A percentile compares a stretch with the other conserved stretches of the same genome.
Evolutionary conservation across 2,113 vertebrate genomes (phyloP).

Genomic region (Callochromis pleurospilus): DNA sequence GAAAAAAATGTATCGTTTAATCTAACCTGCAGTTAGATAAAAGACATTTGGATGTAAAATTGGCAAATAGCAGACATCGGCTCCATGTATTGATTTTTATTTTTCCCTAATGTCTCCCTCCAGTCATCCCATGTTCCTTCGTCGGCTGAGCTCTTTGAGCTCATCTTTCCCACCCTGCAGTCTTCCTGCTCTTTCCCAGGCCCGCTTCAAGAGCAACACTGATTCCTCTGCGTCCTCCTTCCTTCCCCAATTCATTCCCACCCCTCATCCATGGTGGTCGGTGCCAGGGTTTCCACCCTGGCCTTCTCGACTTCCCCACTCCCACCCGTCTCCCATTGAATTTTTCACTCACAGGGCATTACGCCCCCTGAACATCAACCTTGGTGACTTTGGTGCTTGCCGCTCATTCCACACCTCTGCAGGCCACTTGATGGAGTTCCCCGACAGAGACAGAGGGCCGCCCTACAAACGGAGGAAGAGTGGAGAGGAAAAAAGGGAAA

Average conservation of each 20-base stretch:
- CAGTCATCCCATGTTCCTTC: conserved; percentile 81
- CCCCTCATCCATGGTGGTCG: conserved; percentile 64
- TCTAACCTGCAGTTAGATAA: neutral
- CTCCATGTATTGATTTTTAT: neutral
- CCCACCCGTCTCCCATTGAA: conserved; percentile 10
- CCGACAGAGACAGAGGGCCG: conserved; percentile 70
- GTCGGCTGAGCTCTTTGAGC: conserved; percentile 60
- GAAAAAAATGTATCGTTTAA: neutral
- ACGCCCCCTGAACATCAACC: neutral
- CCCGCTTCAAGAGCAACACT: neutral
- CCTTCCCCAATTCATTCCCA: neutral
- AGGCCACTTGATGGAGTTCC: conserved; percentile 77
- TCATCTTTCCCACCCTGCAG: conserved; percentile 52
- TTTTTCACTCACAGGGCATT: neutral
- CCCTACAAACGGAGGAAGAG: conserved; percentile 76
- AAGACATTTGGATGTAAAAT: neutral
- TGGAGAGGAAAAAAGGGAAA: conserved; percentile 34
- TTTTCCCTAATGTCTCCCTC: neutral
- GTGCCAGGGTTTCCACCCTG: conserved; percentile 10
- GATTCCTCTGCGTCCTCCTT: neutral
- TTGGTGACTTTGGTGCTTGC: neutral
- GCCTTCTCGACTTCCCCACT: conserved; percentile 40
- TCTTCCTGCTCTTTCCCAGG: neutral
- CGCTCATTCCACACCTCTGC: conserved; percentile 61
- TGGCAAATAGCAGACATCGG: neutral